These are phyloP conservation scores for Saguinus imperator DNA, from an alignment of 2,113 vertebrate species.

Conservation along the genomic window DNA sequence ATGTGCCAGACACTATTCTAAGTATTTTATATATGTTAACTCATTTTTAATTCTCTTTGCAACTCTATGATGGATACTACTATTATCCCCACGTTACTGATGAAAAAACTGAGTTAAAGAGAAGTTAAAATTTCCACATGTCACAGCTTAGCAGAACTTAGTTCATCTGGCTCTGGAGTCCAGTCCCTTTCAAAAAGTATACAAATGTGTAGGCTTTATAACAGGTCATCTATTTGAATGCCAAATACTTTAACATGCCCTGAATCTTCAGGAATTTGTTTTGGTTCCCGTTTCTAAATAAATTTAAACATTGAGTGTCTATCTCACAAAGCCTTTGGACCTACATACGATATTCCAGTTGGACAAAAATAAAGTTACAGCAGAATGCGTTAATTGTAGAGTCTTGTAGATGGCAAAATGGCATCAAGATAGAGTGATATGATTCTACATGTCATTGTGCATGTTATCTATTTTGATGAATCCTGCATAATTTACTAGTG, in stretches of 20 bases:
- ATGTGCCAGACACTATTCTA: not conserved
- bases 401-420: slow-evolving; percentile 4
- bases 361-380: not conserved
- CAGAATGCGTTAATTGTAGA: not conserved
- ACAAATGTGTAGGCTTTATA: not conserved
- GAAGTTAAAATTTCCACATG: not conserved
- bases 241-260: not conserved
- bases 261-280: not conserved
- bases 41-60: not conserved
- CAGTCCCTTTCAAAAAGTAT: not conserved
- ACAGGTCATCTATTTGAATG: not conserved
- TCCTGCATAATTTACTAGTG: not conserved
- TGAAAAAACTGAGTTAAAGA: not conserved
- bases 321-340: not conserved
- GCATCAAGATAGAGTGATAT: not conserved
- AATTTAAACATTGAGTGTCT: not conserved
- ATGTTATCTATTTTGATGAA: slow-evolving; percentile 9
- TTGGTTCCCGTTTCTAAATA: slow-evolving; percentile 22
- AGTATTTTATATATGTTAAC: not conserved
- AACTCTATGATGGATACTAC: not conserved
- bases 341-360: not conserved
- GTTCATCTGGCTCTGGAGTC: not conserved
- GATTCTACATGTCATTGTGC: not conserved
- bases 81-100: not conserved
- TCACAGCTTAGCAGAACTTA: not conserved